These are phyloP conservation scores for Lacerta viridis DNA, from an alignment of 2,797 vertebrate genomes.

Conservation along the genomic window DNA sequence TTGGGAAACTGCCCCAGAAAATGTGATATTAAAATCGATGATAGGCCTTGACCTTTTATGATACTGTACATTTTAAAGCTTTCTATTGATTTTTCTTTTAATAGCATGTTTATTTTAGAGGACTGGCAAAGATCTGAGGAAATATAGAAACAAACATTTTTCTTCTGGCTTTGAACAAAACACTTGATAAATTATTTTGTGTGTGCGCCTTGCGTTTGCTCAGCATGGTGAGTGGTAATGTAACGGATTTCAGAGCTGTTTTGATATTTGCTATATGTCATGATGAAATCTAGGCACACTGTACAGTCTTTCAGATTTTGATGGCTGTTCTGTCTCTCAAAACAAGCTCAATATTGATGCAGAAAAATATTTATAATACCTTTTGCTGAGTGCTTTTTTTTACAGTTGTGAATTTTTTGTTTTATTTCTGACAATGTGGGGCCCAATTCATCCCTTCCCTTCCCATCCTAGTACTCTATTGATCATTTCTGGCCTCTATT, in stretches of 20 bases:
- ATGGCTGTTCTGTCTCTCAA: conserved; percentile 41
- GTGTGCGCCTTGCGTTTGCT: conserved; percentile 34
- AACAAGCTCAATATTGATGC: not conserved
- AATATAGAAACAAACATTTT: conserved; percentile 66
- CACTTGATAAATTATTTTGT: conserved; percentile 51
- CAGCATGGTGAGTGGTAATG: not conserved
- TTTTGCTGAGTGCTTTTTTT: conserved; percentile 8
- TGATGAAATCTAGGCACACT: not conserved
- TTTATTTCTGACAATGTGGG: conserved; percentile 15
- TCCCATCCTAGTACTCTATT: not conserved
- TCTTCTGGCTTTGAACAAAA: conserved; percentile 55
- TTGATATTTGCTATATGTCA: conserved; percentile 4
- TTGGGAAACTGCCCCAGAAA: conserved; percentile 77
- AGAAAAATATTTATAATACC: not conserved
- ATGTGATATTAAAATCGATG: conserved; percentile 82
- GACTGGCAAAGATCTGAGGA: conserved; percentile 73
- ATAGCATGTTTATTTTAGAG: conserved; percentile 84
- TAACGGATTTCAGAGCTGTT: not conserved
- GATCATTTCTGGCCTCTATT: not conserved
- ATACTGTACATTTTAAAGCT: conserved; percentile 78
- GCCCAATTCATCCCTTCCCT: not conserved
- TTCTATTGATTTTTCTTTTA: conserved; percentile 81
- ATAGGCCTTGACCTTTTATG: conserved; percentile 78
- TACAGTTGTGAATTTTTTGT: not conserved
- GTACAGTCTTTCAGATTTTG: not conserved